Conservation (phyloP, 2,113 vertebrate genomes). For the Dasypus novemcinctus region DNA sequence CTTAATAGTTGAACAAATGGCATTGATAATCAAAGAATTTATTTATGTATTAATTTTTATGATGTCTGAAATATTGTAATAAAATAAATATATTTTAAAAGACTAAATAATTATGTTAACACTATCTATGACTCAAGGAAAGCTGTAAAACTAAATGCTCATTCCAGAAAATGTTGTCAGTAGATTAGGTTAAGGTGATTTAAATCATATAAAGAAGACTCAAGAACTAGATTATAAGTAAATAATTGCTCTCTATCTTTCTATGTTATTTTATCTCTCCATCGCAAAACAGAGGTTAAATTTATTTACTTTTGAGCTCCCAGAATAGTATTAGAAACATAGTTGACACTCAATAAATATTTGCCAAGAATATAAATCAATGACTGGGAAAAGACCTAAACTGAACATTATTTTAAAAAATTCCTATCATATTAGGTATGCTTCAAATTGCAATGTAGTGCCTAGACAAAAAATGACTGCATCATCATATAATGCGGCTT, state of each 20-base stretch:
- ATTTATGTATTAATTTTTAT: background rate
- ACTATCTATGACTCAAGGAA: background rate
- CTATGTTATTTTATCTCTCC: background rate
- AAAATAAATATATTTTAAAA: background rate
- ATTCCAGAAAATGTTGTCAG: background rate
- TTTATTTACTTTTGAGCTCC: constrained; percentile 23
- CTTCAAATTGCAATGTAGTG: background rate
- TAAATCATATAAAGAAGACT: background rate
- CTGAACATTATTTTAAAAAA: background rate
- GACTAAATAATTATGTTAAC: constrained; percentile 26
- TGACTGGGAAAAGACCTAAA: background rate
- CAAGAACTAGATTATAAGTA: background rate
- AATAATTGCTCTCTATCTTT: background rate
- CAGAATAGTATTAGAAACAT: background rate
- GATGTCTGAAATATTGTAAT: background rate
- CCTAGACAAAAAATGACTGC: background rate
- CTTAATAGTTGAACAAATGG: background rate
- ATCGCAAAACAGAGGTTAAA: background rate
- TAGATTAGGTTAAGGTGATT: background rate
- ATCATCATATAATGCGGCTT: background rate
- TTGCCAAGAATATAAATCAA: background rate
- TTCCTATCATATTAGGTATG: background rate
- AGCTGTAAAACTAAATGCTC: background rate
- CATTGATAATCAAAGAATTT: background rate
- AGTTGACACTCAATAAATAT: background rate